phyloP scores from a whole-genome alignment of 2,888 invertebrate genomes.

The Macrophya alboannulata region DNA sequence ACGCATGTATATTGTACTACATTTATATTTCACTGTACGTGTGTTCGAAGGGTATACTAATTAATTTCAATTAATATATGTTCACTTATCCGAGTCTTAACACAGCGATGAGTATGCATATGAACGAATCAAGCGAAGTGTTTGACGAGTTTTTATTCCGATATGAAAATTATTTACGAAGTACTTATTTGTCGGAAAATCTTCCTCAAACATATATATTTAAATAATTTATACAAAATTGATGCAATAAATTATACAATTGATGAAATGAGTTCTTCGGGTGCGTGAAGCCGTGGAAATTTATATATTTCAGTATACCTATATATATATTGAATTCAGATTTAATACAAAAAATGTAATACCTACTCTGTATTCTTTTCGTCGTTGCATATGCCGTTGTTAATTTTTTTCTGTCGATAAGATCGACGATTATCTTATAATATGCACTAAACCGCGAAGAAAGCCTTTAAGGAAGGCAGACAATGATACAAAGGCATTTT shows the following conservation, averaged over 20 bases:
- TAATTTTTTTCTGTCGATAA: neutral
- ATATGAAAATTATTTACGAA: neutral
- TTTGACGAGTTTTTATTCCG: neutral
- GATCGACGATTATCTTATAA: neutral
- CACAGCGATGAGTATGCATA: neutral
- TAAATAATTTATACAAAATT: no score
- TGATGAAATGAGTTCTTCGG: no score
- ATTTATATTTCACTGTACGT: neutral
- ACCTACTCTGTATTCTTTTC: neutral
- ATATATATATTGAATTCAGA: neutral
- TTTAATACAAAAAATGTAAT: neutral
- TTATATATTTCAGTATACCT: neutral
- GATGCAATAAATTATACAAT: no score
- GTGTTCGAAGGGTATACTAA: conserved; percentile 2
- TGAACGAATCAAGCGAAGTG: neutral
- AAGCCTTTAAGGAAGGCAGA: neutral
- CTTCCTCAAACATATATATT: no score
- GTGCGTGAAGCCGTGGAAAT: neutral
- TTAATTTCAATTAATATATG: conserved; percentile 23
- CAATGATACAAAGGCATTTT: neutral
- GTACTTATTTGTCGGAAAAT: neutral
- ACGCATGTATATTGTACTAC: neutral
- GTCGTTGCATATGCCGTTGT: neutral
- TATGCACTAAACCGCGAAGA: neutral
- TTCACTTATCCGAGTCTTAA: neutral